Conservation (phyloP, 2,797 vertebrate species). For the Pantherophis alleghaniensis region DNA sequence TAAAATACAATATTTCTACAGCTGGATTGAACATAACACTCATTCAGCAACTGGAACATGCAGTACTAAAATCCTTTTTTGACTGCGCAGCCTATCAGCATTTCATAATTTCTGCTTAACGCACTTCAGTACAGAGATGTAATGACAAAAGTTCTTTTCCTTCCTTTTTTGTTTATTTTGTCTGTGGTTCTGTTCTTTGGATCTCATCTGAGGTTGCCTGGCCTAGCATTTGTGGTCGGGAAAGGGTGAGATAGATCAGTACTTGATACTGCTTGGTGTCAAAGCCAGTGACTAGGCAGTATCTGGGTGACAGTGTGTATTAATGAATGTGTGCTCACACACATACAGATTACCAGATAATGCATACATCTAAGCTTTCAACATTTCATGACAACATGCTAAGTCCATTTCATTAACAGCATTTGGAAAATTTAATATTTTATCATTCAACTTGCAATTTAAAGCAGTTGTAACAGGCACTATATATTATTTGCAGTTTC, state of each 20-base stretch:
- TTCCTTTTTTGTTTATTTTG: conserved; percentile 67
- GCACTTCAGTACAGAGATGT: conserved; percentile 87
- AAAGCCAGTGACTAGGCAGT: conserved; percentile 62
- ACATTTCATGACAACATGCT: not conserved
- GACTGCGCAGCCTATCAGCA: conserved; percentile 81
- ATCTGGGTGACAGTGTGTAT: conserved; percentile 70
- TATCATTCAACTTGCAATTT: conserved; percentile 21
- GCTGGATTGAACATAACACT: conserved; percentile 92
- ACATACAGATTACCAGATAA: conserved; percentile 78
- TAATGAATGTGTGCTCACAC: conserved; percentile 50
- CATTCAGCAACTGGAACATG: conserved; percentile 92
- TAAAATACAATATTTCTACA: conserved; percentile 83
- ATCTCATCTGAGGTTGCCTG: conserved; percentile 86
- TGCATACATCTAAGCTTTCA: conserved; percentile 51
- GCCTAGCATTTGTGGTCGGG: conserved; percentile 76
- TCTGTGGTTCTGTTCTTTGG: conserved; percentile 82
- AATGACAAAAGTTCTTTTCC: conserved; percentile 75
- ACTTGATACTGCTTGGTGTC: conserved; percentile 73
- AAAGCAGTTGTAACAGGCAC: conserved; percentile 16
- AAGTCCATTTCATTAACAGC: conserved; percentile 46
- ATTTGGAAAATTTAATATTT: conserved; percentile 34
- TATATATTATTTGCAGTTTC: not conserved
- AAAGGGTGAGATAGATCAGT: conserved; percentile 81
- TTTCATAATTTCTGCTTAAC: conserved; percentile 86
- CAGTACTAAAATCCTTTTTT: conserved; percentile 86